Evolutionary conservation across 2,888 invertebrate genomes (phyloP).

Genomic region (Lasioglossum malachurum): DNA sequence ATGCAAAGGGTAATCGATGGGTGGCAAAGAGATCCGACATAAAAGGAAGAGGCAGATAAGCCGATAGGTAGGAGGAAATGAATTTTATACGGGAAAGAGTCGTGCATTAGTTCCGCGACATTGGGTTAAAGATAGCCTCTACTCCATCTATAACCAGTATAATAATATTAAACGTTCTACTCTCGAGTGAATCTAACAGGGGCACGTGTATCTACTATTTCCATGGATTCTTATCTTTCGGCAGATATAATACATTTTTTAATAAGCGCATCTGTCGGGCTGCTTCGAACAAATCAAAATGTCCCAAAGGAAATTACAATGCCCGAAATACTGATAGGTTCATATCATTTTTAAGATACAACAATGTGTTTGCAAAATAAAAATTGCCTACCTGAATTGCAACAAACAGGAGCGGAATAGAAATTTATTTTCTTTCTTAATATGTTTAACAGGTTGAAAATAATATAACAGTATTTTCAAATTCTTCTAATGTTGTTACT

Average conservation of each 20-base stretch:
- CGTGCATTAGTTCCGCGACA: slow-evolving; percentile 66
- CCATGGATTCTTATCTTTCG: background rate
- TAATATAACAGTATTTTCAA: too few relatives aligned
- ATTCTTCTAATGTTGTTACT: too few relatives aligned
- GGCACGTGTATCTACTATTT: background rate
- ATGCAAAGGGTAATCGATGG: slow-evolving; percentile 57
- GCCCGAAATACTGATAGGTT: too few relatives aligned
- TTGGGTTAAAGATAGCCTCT: slow-evolving; percentile 53
- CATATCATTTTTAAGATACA: too few relatives aligned
- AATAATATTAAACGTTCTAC: slow-evolving; percentile 30
- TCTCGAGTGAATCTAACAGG: background rate
- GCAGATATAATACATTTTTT: background rate
- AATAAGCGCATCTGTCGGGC: background rate
- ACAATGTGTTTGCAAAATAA: too few relatives aligned
- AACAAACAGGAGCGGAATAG: too few relatives aligned
- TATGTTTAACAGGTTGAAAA: too few relatives aligned
- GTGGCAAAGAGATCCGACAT: slow-evolving; percentile 57
- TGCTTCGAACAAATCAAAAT: background rate
- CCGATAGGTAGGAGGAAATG: slow-evolving; percentile 59
- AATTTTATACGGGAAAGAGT: slow-evolving; percentile 63
- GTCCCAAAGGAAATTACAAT: background rate
- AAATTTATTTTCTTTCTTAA: too few relatives aligned
- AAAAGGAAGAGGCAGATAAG: slow-evolving; percentile 65
- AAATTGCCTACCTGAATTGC: too few relatives aligned
- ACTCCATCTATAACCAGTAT: slow-evolving; percentile 27